Base-by-base conservation (phyloP, 2,113 vertebrate genomes). In the Noctilio leporinus region DNA sequence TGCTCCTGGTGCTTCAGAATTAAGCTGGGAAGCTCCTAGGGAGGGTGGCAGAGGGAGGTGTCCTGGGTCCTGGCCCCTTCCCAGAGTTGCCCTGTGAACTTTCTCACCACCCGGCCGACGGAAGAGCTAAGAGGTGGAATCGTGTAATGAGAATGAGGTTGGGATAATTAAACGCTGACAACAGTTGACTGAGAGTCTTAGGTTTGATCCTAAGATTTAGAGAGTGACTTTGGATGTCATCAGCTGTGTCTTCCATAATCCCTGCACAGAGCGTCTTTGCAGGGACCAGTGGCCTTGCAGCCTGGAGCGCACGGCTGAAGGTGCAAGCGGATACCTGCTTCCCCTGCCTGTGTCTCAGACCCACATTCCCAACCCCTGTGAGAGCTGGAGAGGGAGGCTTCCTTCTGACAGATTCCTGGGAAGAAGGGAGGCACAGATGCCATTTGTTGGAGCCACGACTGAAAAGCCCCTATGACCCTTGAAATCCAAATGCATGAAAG, bases 151-250 rank as follows among this genome's bases (percentile, higher is more conserved):
- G 40, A 49, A 62, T 1, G 47, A 28, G 10, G 47, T 38, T 4
- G 26, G n/a, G 26, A 19, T 59, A 91, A 91, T 80, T 82, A 84
- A 91, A 85, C 22, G 24, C 19, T 94, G 95, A 95, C 47, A 78
- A 73, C 35, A 67, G 59, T 43, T 51, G 16, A 53, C 43, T 5
- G 62, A 38, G 51, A 85, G 15, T 43, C 84, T 89, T 55, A 72
- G 80, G 45, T 86, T 89, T 92, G 80, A 93, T 45, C 59, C 67
- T 73, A 70, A 77, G 75, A 91, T 45, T 80, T 86, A 43, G 51
- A 62, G 75, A 75, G 45, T 70, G 76, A 95, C 65, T 77, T n/a
- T 83, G 35, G 22, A 62, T 93, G 73, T 86, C 81, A 94, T 90
- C 85, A 35, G 24, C 17, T 3, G 10, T 45, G 17, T 47, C 64